Base-by-base conservation (phyloP, 2,888 invertebrate species). In the Latheticus oryzae region DNA sequence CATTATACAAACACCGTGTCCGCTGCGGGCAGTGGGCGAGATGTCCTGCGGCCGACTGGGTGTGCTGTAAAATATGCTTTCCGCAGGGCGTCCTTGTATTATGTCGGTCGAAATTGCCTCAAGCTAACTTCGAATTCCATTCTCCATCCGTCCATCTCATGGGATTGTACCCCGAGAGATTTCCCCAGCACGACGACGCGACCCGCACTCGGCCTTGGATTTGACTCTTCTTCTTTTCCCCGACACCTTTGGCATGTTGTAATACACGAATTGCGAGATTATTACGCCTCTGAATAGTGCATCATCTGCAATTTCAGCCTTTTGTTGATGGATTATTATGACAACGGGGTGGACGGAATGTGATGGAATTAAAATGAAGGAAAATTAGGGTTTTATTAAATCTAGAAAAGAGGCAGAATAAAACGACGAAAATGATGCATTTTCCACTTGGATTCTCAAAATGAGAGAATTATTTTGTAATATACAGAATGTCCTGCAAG, bases 1-100 rank as follows among this genome's bases (percentile, higher is more conserved):
- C 69, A 75, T 75, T 75, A 74, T 76, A 75, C 71, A 74, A 73
- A 75, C 72, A 73, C 72, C 76, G 76, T 76, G 76, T 73, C 73
- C 68, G 73, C 76, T 69, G 61, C 60, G 66, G 72, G 76, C 74
- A 67, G 73, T 74, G 74, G 74, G 74, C 74, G 75, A 72, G 74
- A 71, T 71, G 66, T 64, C 72, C 65, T 48, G 57, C 62, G 69
- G 71, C 70, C 54, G 62, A 63, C 68, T 74, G 74, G 75, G 73
- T 72, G 74, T 66, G 74, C 71, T 73, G 73, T 76, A 75, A 76
- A 76, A 76, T 76, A 76, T 76, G 73, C 70, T 71, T 68, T 68
- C 75, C 73, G 65, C 60, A 68, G 73, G 73, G 70, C 67, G 71
- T 72, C 70, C 71, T 74, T 71, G 73, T 73, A 71, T 73, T 72